Evolutionary conservation across 2,797 vertebrate genomes (phyloP).

Genomic region (Rhinoraja longicauda): DNA sequence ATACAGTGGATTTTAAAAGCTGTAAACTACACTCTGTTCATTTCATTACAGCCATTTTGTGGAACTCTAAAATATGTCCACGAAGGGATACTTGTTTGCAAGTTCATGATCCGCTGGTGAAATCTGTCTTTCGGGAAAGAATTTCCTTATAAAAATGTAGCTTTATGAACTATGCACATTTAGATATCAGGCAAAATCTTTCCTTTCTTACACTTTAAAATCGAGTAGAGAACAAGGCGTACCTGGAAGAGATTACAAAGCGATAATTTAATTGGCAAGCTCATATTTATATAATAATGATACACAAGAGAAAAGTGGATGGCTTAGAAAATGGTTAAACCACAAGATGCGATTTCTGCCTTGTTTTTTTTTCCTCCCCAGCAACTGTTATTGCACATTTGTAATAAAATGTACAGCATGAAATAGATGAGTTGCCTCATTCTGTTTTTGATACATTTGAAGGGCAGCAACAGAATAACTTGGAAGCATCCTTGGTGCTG

Average conservation of each 20-base stretch:
- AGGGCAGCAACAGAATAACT: not conserved
- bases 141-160: not conserved
- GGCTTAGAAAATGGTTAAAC: not conserved
- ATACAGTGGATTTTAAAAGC: constrained; percentile 30
- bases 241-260: not conserved
- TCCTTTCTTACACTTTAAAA: not conserved
- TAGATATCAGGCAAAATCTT: not conserved
- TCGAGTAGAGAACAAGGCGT: not conserved
- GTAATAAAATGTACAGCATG: not conserved
- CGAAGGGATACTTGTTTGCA: not conserved
- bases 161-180: not conserved
- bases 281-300: not conserved
- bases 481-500: not conserved
- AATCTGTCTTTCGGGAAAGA: not conserved
- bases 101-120: not conserved
- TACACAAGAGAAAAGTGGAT: not conserved
- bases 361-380: not conserved
- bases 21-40: not conserved
- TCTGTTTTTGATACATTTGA: constrained; percentile 17
- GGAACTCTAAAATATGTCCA: not conserved
- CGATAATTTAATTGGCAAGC: not conserved
- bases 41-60: not conserved
- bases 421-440: not conserved
- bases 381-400: not conserved
- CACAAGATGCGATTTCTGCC: not conserved